Conservation (phyloP, 1,140 invertebrate species). For the Pissodes strobi region DNA sequence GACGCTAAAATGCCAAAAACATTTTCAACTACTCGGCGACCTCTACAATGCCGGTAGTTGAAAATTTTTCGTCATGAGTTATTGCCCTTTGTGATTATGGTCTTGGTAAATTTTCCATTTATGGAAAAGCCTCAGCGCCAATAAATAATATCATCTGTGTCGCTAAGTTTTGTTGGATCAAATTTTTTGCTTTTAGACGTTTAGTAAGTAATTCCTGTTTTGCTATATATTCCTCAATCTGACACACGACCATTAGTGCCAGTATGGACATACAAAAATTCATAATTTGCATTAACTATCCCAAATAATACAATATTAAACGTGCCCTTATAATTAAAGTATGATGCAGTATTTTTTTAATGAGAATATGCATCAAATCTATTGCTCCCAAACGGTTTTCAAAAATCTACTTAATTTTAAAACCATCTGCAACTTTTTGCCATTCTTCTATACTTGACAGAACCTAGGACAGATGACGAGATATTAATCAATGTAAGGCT, state of each 20-base stretch:
- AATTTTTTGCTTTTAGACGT: constrained; percentile 5
- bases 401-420: constrained; percentile 50
- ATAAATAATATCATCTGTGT: constrained; percentile 47
- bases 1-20: constrained; percentile 4
- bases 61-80: constrained; percentile 32
- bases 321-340: constrained; percentile 56
- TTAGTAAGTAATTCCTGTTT: neutral
- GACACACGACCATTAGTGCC: no score
- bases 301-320: constrained; percentile 55
- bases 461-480: neutral
- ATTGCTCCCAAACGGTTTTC: constrained; percentile 52
- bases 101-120: constrained; percentile 55
- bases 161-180: constrained; percentile 5
- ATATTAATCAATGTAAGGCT: no score
- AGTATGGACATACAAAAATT: constrained; percentile 55
- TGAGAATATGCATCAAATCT: constrained; percentile 53
- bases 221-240: constrained; percentile 41
- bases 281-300: no score
- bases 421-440: constrained; percentile 43
- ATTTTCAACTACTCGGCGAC: no score
- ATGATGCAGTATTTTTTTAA: constrained; percentile 36
- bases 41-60: no score
- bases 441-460: constrained; percentile 21
- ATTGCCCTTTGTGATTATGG: constrained; percentile 54
- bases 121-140: constrained; percentile 58